These are phyloP conservation scores for Stegastes partitus DNA, from an alignment of 2,113 vertebrate genomes.

Conservation along the genomic window DNA sequence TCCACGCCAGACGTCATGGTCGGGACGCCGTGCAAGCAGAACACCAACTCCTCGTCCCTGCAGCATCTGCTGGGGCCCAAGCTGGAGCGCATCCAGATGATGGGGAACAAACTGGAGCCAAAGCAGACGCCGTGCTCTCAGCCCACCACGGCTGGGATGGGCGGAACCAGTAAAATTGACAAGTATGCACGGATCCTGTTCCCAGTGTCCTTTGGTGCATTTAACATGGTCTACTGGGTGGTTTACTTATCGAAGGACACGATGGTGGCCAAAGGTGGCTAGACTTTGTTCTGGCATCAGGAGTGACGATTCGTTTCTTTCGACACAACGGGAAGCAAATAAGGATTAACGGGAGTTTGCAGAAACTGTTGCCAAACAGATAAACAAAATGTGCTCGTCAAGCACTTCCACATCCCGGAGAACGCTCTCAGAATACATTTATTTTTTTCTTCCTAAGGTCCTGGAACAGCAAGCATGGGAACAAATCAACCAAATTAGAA, in stretches of 20 bases:
- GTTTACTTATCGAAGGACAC: slow-evolving; percentile 99
- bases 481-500: slow-evolving; percentile 53
- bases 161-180: slow-evolving; percentile 98
- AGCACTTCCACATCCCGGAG: slow-evolving; percentile 44
- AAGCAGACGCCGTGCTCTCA: slow-evolving; percentile 84
- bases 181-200: slow-evolving; percentile 99
- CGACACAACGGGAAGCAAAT: slow-evolving; percentile 22
- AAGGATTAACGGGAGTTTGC: slow-evolving; percentile 51
- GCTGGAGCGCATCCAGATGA: slow-evolving; percentile 91
- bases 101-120: slow-evolving; percentile 85
- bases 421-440: slow-evolving; percentile 40
- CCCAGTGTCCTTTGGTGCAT: slow-evolving; percentile 96
- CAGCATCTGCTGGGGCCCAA: slow-evolving; percentile 90
- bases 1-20: slow-evolving; percentile 88
- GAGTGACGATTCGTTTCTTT: slow-evolving; percentile 22
- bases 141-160: slow-evolving; percentile 84
- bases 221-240: slow-evolving; percentile 99
- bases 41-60: slow-evolving; percentile 83
- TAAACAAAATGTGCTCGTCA: slow-evolving; percentile 45
- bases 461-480: slow-evolving; percentile 63
- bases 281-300: slow-evolving; percentile 55
- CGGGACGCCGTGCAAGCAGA: slow-evolving; percentile 78
- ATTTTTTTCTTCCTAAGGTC: slow-evolving; percentile 52
- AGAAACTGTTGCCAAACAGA: slow-evolving; percentile 50
- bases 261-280: slow-evolving; percentile 91